A percentile compares a stretch with the other conserved stretches of the same genome.
phyloP scores from a whole-genome alignment of 2,888 invertebrate species.

The Nasonovia ribisnigri region DNA sequence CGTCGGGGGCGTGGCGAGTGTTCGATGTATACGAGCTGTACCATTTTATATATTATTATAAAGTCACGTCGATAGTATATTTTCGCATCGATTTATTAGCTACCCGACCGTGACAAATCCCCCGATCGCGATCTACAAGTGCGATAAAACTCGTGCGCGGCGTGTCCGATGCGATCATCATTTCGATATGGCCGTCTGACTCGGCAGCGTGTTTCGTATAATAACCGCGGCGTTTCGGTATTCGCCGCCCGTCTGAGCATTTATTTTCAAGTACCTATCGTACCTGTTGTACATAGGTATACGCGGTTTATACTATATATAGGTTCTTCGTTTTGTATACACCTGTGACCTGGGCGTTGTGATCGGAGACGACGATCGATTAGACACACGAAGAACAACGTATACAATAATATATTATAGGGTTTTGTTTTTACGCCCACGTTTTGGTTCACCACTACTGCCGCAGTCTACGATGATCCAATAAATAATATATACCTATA shows the following conservation, averaged over 20 bases:
- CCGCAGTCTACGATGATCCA: neutral
- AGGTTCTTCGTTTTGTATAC: no score
- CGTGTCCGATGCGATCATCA: slow-evolving; percentile 44
- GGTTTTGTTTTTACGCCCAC: neutral
- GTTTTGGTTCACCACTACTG: neutral
- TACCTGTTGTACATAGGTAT: neutral
- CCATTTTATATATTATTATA: neutral
- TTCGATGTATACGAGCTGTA: neutral
- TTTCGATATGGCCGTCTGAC: slow-evolving; percentile 27
- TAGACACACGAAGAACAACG: neutral
- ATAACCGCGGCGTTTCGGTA: slow-evolving; percentile 40
- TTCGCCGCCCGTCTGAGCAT: slow-evolving; percentile 2
- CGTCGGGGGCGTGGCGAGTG: neutral
- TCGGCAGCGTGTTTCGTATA: neutral
- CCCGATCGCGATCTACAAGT: slow-evolving; percentile 12
- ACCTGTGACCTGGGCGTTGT: neutral
- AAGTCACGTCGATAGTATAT: slow-evolving; percentile 15
- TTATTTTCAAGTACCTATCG: neutral
- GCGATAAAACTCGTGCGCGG: slow-evolving; percentile 29
- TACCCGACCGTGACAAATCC: slow-evolving; percentile 54
- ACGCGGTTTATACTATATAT: neutral
- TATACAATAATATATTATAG: neutral
- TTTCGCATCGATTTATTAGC: slow-evolving; percentile 32
- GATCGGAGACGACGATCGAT: neutral
- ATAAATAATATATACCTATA: neutral